Evolutionary conservation across 2,888 invertebrate genomes (phyloP), one percentile per base, ranked within the genome.

Genomic region (Caenorhabditis sp.): DNA sequence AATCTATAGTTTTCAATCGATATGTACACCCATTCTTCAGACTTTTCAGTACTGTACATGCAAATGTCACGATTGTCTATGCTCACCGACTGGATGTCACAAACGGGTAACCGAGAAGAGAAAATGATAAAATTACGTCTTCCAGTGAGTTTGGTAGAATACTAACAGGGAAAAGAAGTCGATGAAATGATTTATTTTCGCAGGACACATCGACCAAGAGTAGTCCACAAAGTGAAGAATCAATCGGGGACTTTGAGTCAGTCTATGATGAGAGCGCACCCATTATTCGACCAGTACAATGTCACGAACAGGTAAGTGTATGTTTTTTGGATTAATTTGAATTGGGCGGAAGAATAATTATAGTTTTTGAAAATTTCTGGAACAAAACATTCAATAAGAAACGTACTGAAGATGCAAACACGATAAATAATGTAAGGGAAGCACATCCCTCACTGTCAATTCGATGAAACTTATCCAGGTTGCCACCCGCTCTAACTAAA

Each of bases 31-130:
- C n/a, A 24, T 24, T 59, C 14, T 54, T 26, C 26, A 0, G 5
- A 19, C 58, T 76, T 70, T 38, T 10, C 64, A 88, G 89, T 76
- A 19, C 84, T 89, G 54, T 74, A 82, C 64, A 84, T 87, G 22
- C 86, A 87, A 68, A 66, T 89, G 28, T 82, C 87, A 66, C 87
- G 87, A 73, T 59, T 89, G 49, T 73, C 86, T 14, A 58, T 83
- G 31, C 84, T 89, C 73, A 84, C 85, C 73, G 89, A 89, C 84
- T 89, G 89, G 89, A 81, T 89, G 84, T 86, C 80, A 54, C 89
- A 89, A 69, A 58, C 88, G 35, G 89, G 89, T 24, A 68, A 87
- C 0, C 47, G 70, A 19, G 80, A 85, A 64, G 66, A 69, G 12
- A 76, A 81, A 70, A 81, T 77, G 82, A 80, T 84, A 58, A 56